Evolutionary conservation across 2,113 vertebrate genomes (phyloP).

Genomic region (Atlantisia rogersi): DNA sequence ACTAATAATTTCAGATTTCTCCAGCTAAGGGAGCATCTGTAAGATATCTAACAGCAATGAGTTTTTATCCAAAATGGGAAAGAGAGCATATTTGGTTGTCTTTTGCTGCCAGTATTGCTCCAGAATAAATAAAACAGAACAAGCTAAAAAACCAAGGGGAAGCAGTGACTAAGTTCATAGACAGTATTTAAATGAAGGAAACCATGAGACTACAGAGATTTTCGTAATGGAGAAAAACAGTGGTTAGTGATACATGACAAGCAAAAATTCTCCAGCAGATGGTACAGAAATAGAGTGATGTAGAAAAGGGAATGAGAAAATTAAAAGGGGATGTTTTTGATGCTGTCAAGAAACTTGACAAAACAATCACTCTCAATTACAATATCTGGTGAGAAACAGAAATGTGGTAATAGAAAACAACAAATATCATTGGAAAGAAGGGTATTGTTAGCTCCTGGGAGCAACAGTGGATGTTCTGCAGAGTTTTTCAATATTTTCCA

Average conservation of each 20-base stretch:
- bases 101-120: constrained; percentile 41
- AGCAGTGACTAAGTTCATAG: constrained; percentile 35
- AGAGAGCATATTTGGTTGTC: constrained; percentile 15
- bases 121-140: constrained; percentile 50
- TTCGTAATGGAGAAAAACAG: neutral
- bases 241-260: constrained; percentile 45
- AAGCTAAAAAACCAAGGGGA: constrained; percentile 26
- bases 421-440: neutral
- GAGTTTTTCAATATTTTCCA: neutral
- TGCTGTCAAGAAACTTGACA: constrained; percentile 36
- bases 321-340: constrained; percentile 7
- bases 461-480: neutral
- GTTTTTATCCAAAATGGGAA: constrained; percentile 29
- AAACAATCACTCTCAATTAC: constrained; percentile 39
- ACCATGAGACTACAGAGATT: constrained; percentile 31
- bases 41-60: constrained; percentile 40
- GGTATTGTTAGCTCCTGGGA: neutral
- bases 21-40: constrained; percentile 35
- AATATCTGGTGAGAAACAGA: neutral
- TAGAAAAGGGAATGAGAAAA: constrained; percentile 15
- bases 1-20: constrained; percentile 38
- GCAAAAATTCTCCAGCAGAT: constrained; percentile 33
- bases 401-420: neutral
- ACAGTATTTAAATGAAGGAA: constrained; percentile 45
- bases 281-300: neutral